These are phyloP conservation scores for Apamea sordens DNA, from an alignment of 2,888 invertebrate genomes.

Conservation along the genomic window DNA sequence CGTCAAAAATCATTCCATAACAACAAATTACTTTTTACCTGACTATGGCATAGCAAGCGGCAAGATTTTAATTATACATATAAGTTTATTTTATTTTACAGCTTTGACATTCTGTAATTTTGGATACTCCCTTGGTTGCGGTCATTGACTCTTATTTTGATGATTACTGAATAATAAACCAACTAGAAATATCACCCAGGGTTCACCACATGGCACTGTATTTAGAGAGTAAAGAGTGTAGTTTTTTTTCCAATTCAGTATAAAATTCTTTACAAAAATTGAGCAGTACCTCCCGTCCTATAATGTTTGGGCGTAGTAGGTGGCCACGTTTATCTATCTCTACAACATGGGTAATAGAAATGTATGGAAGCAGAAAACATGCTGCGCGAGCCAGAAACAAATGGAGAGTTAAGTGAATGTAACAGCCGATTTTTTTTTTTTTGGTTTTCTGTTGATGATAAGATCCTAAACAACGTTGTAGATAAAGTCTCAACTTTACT, in stretches of 20 bases:
- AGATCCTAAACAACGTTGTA: neutral
- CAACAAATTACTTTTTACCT: neutral
- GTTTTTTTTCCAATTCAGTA: too few species aligned
- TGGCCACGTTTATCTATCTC: neutral
- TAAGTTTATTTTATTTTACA: neutral
- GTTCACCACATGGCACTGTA: too few species aligned
- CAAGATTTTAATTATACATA: neutral
- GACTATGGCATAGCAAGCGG: neutral
- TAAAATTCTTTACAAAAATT: neutral
- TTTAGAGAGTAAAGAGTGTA: too few species aligned
- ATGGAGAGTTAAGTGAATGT: neutral
- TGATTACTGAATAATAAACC: neutral
- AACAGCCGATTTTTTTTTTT: neutral
- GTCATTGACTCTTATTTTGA: neutral
- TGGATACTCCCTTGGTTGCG: neutral
- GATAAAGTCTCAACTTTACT: conserved; percentile 53
- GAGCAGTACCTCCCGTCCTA: neutral
- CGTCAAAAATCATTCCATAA: neutral
- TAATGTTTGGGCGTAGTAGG: neutral
- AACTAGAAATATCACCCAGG: too few species aligned
- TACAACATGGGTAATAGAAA: neutral
- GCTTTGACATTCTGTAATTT: neutral
- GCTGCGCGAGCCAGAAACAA: neutral
- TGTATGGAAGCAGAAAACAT: neutral
- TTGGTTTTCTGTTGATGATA: too few species aligned